Evolutionary conservation across 2,888 invertebrate species (phyloP).

Genomic region (Hymenopus coronatus): DNA sequence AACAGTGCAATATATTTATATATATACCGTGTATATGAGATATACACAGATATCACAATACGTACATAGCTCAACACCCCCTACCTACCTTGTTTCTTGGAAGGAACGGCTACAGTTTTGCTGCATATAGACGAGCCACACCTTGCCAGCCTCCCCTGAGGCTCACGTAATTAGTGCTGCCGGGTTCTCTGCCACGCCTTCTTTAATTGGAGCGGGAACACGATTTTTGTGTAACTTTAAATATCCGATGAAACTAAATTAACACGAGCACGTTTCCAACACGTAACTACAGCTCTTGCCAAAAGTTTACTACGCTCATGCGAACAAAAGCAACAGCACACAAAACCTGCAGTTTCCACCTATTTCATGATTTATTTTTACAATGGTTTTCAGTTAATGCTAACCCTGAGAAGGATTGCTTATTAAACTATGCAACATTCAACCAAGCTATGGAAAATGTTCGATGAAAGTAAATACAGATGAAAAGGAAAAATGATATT

Average conservation of each 20-base stretch:
- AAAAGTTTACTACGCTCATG: too few species aligned
- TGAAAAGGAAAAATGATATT: too few species aligned
- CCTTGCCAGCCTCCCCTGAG: not conserved
- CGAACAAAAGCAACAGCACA: too few species aligned
- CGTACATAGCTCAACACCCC: constrained; percentile 13
- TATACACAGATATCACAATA: constrained; percentile 23
- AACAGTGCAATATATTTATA: constrained; percentile 29
- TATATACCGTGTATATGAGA: constrained; percentile 24
- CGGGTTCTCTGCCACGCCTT: not conserved
- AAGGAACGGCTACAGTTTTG: not conserved
- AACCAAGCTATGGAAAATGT: too few species aligned
- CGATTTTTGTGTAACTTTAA: not conserved
- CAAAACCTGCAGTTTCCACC: too few species aligned
- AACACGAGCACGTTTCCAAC: not conserved
- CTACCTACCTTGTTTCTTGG: not conserved
- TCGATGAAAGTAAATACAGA: too few species aligned
- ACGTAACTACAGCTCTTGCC: too few species aligned
- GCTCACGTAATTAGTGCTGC: not conserved
- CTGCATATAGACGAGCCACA: not conserved
- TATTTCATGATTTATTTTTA: too few species aligned
- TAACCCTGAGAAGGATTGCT: too few species aligned
- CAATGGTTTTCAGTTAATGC: too few species aligned
- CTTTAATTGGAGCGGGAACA: not conserved
- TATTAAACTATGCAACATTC: too few species aligned
- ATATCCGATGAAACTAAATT: not conserved